Evolutionary conservation across 2,888 invertebrate genomes (phyloP).

Genomic region (Cecidostiba fungosa): DNA sequence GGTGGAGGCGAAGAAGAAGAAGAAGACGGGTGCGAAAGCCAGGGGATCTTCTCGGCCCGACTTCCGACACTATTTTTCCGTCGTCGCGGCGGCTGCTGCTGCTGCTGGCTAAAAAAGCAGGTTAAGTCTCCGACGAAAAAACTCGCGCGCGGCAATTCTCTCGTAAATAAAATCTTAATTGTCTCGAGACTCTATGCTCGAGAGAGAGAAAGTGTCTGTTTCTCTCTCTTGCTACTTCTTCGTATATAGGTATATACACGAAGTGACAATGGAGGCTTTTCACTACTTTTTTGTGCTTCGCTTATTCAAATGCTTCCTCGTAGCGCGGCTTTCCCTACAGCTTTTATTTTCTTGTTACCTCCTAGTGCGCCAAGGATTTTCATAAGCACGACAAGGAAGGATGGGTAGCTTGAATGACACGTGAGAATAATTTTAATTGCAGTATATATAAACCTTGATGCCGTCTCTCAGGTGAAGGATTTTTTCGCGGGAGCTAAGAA

Average conservation of each 20-base stretch:
- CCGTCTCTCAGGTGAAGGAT: neutral
- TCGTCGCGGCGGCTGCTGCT: conserved; percentile 3
- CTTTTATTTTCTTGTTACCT: conserved; percentile 11
- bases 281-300: conserved; percentile 26
- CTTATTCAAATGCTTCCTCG: conserved; percentile 44
- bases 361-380: neutral
- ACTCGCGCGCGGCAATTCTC: conserved; percentile 48
- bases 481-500: neutral
- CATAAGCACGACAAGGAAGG: neutral
- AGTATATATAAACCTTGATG: neutral
- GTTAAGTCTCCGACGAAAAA: conserved; percentile 41
- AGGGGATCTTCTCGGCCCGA: conserved; percentile 38
- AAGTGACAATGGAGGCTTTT: conserved; percentile 54
- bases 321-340: neutral
- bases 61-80: conserved; percentile 48
- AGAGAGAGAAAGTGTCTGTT: neutral
- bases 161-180: conserved; percentile 69
- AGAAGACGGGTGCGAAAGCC: conserved; percentile 30
- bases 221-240: conserved; percentile 58
- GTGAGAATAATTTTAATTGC: conserved; percentile 20
- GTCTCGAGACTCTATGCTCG: conserved; percentile 63
- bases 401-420: neutral
- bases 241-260: conserved; percentile 8
- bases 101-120: conserved; percentile 22
- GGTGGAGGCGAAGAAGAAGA: neutral